A percentile compares a stretch with the other conserved stretches of the same genome.
phyloP scores from a whole-genome alignment of 2,797 vertebrate genomes.

The Zalophus californianus region DNA sequence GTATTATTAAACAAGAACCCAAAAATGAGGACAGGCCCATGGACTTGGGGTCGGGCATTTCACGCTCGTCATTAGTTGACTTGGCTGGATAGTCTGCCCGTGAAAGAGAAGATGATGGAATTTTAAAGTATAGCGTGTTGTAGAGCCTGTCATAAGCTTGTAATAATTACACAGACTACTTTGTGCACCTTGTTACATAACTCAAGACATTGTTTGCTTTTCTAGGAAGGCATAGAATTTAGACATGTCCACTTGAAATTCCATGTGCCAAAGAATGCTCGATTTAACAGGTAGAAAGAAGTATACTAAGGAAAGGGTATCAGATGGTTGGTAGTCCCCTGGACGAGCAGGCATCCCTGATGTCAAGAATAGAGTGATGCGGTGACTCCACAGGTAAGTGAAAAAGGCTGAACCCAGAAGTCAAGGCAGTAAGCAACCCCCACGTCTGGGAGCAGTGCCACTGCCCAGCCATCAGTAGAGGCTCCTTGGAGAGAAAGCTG shows the following conservation, averaged over 20 bases:
- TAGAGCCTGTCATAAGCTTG: not conserved
- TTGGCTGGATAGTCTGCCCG: not conserved
- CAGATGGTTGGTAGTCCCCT: too few relatives aligned
- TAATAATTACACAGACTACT: not conserved
- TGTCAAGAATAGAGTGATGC: fast-evolving
- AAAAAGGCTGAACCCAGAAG: not conserved
- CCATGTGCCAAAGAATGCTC: not conserved
- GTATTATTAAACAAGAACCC: not conserved
- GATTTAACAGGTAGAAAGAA: fast-evolving
- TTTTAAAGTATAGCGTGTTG: not conserved
- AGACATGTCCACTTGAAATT: not conserved
- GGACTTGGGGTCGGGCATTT: not conserved
- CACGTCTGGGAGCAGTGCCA: not conserved
- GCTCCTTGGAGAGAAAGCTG: not conserved
- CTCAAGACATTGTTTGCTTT: not conserved
- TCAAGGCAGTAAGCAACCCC: not conserved
- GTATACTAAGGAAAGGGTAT: not conserved
- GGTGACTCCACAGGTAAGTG: not conserved
- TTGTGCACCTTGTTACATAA: not conserved
- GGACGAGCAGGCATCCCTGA: not conserved
- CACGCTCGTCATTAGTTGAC: not conserved
- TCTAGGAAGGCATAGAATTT: not conserved
- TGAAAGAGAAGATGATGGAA: not conserved
- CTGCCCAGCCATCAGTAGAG: not conserved
- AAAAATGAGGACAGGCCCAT: not conserved